Evolutionary conservation across 2,888 invertebrate genomes (phyloP), one percentile per base, ranked within the genome.

Genomic region (Pyrgus malvae): DNA sequence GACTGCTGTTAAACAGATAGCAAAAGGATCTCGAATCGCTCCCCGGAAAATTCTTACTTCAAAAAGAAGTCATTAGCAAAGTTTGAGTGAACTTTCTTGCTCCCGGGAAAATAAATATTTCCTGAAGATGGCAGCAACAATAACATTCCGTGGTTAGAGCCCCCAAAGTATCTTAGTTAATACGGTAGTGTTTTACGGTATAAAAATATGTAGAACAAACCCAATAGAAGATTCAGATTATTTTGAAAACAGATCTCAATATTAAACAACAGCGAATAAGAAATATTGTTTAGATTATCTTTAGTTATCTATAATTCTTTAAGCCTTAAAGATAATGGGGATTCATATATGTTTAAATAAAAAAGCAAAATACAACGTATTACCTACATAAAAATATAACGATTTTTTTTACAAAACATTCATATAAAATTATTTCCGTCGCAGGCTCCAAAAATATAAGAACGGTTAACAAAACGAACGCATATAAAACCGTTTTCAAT

Each of bases 51-150:
- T 86, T 80, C 68, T 68, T 66, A 74, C 74, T 78, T 77, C 68
- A 74, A 78, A 87, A 86, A 86, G 82, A 83, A 84, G 85, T 86
- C 85, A 85, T 87, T 88, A 88, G 80, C 72, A 60, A 80, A 86
- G 78, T 84, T 85, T 69, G 64, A 69, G 68, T 68, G 71, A 81
- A 85, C 73, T 83, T 80, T 73, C 69, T 68, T 67, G 70, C 76
- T 69, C 68, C 64, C 65, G 76, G 76, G 78, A 79, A 79, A 78
- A 83, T 80, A 86, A 87, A 86, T 83, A 87, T 86, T 85, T 70
- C 78, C 72, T 73, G 70, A 72, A 76, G 76, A 74, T 73, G 70
- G 68, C 69, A 72, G 73, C 61, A 59, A 64, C 65, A 65, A 80
- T 79, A 80, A 82, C 80, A 82, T 79, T 78, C 33, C 63, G 69